phyloP scores from a whole-genome alignment of 2,113 vertebrate genomes.

The Hassar affinis region DNA sequence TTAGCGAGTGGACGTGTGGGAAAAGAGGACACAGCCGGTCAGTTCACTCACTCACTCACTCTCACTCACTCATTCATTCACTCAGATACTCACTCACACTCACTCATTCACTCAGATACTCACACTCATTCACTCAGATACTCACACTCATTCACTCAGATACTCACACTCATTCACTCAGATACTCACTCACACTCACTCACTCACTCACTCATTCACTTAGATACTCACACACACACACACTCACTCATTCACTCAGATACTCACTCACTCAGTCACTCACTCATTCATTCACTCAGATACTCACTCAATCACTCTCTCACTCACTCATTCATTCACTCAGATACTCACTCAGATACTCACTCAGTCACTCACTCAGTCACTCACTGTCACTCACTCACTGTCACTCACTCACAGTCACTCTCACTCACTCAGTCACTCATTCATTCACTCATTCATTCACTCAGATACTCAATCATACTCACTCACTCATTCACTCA shows the following conservation, averaged over 20 bases:
- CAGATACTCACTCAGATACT: too few species aligned
- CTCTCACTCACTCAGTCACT: too few species aligned
- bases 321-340: too few species aligned
- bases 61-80: not conserved
- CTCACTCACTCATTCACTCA: not conserved
- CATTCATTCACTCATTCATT: not conserved
- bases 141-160: not conserved
- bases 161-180: not conserved
- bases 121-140: not conserved
- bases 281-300: not conserved
- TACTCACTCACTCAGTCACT: not conserved
- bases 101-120: not conserved
- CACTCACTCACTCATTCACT: not conserved
- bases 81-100: not conserved
- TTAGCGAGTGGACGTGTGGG: not conserved
- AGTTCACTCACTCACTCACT: not conserved
- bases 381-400: too few species aligned
- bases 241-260: too few species aligned
- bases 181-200: not conserved
- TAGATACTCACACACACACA: too few species aligned
- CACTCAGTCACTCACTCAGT: too few species aligned
- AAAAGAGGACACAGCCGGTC: constrained; percentile 16
- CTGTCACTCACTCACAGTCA: too few species aligned
- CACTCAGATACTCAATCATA: too few species aligned
- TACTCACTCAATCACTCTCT: not conserved